Conservation (phyloP, 2,113 vertebrate species). For the Pitta sordida region DNA sequence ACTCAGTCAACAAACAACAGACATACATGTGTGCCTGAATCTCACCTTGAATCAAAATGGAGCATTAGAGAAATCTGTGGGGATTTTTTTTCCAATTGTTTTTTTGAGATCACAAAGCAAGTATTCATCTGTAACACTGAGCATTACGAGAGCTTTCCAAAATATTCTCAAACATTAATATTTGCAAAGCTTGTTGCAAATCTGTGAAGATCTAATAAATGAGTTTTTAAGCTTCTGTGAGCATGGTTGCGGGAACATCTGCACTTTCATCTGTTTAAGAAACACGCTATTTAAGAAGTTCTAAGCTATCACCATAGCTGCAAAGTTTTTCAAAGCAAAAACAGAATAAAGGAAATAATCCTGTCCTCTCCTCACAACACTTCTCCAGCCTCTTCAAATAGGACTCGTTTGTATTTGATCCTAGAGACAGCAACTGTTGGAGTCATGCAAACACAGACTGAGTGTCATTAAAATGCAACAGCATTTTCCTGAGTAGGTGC, state of each 20-base stretch:
- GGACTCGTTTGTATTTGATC: neutral
- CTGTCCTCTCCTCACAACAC: neutral
- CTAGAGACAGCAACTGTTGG: neutral
- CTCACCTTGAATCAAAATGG: constrained; percentile 39
- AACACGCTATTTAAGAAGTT: neutral
- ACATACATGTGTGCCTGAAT: neutral
- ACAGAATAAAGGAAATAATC: neutral
- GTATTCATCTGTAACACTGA: neutral
- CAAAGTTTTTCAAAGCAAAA: constrained; percentile 14
- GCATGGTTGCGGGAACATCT: neutral
- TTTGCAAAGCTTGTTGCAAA: constrained; percentile 5
- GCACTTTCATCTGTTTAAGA: neutral
- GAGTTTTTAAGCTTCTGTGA: constrained; percentile 49
- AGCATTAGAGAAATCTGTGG: neutral
- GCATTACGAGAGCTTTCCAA: constrained; percentile 31
- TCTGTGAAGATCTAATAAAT: constrained; percentile 28
- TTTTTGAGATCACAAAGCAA: neutral
- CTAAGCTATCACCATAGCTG: neutral
- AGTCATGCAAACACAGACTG: neutral
- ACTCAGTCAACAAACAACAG: neutral
- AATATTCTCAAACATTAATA: constrained; percentile 43
- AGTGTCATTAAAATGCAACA: neutral
- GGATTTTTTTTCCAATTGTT: neutral
- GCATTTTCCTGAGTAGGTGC: neutral
- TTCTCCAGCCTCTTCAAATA: neutral